Evolutionary conservation across 2,797 vertebrate genomes (phyloP).

Genomic region (Meda fulgida): DNA sequence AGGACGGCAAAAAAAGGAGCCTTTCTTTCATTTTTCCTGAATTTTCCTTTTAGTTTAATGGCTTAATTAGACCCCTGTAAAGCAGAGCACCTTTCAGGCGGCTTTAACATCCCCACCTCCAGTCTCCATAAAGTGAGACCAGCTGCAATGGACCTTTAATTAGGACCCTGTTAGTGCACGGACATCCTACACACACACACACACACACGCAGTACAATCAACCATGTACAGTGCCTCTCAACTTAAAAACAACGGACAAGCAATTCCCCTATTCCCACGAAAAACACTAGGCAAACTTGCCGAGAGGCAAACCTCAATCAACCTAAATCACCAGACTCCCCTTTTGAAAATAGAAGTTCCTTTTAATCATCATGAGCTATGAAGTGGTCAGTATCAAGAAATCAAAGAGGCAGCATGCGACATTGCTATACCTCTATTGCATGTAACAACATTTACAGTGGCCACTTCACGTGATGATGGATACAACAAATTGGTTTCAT

Average conservation of each 20-base stretch:
- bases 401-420: conserved; percentile 38
- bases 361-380: conserved; percentile 54
- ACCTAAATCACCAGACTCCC: conserved; percentile 13
- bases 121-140: conserved; percentile 71
- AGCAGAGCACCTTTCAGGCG: conserved; percentile 69
- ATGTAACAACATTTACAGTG: conserved; percentile 30
- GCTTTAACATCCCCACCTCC: conserved; percentile 69
- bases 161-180: conserved; percentile 66
- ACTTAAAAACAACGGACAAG: conserved; percentile 14
- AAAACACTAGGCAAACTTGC: conserved; percentile 25
- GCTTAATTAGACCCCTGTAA: conserved; percentile 75
- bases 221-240: conserved; percentile 4
- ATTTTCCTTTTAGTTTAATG: conserved; percentile 66
- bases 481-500: conserved; percentile 55
- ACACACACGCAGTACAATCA: conserved; percentile 1
- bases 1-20: conserved; percentile 56
- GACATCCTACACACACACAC: conserved; percentile 45
- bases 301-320: conserved; percentile 28
- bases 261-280: conserved; percentile 4
- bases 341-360: conserved; percentile 34
- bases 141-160: conserved; percentile 67
- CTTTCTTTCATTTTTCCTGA: conserved; percentile 60
- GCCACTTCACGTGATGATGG: conserved; percentile 66
- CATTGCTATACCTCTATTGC: conserved; percentile 11
- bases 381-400: conserved; percentile 54